A percentile compares a stretch with the other conserved stretches of the same genome.
phyloP scores from a whole-genome alignment of 2,888 invertebrate genomes.

The Plagiodera versicolora region DNA sequence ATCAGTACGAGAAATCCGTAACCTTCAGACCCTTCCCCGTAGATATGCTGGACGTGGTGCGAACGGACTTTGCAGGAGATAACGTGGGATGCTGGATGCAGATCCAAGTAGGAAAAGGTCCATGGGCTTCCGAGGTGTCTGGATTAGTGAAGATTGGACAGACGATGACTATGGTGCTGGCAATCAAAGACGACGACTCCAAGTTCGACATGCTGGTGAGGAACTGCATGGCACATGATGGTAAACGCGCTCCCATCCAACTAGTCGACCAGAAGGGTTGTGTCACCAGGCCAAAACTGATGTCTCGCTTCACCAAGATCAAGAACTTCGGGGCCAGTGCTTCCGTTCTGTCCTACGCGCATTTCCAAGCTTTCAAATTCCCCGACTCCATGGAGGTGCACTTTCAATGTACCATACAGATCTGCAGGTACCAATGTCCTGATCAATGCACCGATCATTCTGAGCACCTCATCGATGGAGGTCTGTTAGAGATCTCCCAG shows the following conservation, averaged over 20 bases:
- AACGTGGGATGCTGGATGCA: slow-evolving; percentile 98
- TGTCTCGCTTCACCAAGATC: slow-evolving; percentile 92
- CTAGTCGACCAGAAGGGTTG: slow-evolving; percentile 91
- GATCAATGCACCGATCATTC: slow-evolving; percentile 74
- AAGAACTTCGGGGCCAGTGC: slow-evolving; percentile 94
- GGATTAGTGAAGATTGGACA: slow-evolving; percentile 94
- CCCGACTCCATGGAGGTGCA: slow-evolving; percentile 96
- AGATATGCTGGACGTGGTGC: slow-evolving; percentile 92
- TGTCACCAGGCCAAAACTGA: slow-evolving; percentile 87
- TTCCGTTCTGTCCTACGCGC: slow-evolving; percentile 87
- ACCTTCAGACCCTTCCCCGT: slow-evolving; percentile 94
- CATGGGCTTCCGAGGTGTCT: slow-evolving; percentile 94
- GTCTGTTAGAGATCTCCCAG: slow-evolving; percentile 62
- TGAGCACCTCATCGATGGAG: slow-evolving; percentile 41
- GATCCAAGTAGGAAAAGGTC: slow-evolving; percentile 90
- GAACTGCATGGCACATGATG: slow-evolving; percentile 93
- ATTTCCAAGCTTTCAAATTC: slow-evolving; percentile 95
- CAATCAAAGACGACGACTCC: slow-evolving; percentile 92
- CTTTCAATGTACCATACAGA: slow-evolving; percentile 93
- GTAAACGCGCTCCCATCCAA: slow-evolving; percentile 90
- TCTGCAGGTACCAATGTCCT: slow-evolving; percentile 89
- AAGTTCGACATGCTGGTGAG: slow-evolving; percentile 95
- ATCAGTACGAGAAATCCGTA: slow-evolving; percentile 92
- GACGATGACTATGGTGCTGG: slow-evolving; percentile 95
- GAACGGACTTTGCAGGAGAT: slow-evolving; percentile 92